A percentile compares a stretch with the other conserved stretches of the same genome.
These are phyloP conservation scores for Chiroxiphia lanceolata DNA, from an alignment of 2,797 vertebrate species.

Conservation along the genomic window DNA sequence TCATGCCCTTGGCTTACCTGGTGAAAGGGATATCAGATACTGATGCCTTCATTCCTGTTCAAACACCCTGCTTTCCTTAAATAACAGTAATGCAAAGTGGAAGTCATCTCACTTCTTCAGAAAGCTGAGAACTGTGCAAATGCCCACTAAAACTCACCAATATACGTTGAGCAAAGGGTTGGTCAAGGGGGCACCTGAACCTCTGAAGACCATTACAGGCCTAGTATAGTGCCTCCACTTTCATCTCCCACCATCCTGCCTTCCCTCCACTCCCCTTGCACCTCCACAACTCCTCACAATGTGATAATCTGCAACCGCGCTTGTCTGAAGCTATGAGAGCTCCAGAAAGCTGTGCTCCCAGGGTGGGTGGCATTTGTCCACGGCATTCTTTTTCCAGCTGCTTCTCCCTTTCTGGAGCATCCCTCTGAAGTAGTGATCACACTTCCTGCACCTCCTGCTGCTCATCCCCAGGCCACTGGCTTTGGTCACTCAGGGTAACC, in stretches of 20 bases:
- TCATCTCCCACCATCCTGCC: not conserved
- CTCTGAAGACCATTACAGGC: not conserved
- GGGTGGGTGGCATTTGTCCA: not conserved
- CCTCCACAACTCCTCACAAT: not conserved
- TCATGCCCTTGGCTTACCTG: not conserved
- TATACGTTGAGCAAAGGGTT: not conserved
- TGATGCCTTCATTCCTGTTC: not conserved
- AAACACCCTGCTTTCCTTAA: not conserved
- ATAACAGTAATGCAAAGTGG: not conserved
- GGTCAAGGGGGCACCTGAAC: not conserved
- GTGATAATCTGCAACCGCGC: not conserved
- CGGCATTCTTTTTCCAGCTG: fast-evolving
- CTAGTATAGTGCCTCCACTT: fast-evolving
- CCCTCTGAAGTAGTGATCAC: not conserved
- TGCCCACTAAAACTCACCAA: not conserved
- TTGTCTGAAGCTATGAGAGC: not conserved
- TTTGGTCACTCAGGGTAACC: not conserved
- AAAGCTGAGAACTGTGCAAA: not conserved
- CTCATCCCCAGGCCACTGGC: not conserved
- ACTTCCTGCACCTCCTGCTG: not conserved
- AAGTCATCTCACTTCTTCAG: not conserved
- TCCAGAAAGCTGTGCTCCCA: not conserved
- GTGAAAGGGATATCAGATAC: not conserved
- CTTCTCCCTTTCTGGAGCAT: not conserved
- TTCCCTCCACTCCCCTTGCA: not conserved